phyloP scores from a whole-genome alignment of 2,113 vertebrate genomes.

The Platycercus adscitus region DNA sequence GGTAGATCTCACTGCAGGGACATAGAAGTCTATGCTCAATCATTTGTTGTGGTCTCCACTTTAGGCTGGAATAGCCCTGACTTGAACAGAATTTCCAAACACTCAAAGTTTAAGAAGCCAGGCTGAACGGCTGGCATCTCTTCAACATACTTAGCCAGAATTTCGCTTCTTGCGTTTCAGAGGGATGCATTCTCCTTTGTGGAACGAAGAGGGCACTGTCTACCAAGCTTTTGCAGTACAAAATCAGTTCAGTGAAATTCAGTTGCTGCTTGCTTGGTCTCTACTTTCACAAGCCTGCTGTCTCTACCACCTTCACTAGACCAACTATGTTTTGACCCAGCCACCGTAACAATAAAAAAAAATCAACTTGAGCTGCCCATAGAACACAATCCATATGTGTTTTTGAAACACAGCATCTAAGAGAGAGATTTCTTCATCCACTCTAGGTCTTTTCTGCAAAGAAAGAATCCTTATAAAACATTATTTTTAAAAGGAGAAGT shows the following conservation, averaged over 20 bases:
- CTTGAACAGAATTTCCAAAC: conserved; percentile 31
- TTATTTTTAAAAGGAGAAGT: not conserved
- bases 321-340: not conserved
- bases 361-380: not conserved
- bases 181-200: conserved; percentile 23
- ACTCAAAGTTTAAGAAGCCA: not conserved
- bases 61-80: not conserved
- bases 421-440: not conserved
- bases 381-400: not conserved
- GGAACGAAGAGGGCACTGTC: conserved; percentile 68
- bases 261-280: not conserved
- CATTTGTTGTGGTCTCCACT: not conserved
- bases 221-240: conserved; percentile 37
- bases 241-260: not conserved
- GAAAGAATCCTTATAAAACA: not conserved
- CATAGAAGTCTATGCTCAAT: not conserved
- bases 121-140: not conserved
- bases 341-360: conserved; percentile 2
- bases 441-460: not conserved
- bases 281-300: not conserved
- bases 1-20: not conserved
- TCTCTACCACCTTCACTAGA: not conserved
- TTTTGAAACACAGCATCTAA: not conserved
- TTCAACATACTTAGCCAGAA: not conserved
- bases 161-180: not conserved